Evolutionary conservation across 2,113 vertebrate species (phyloP).

Genomic region (Macroglossus sobrinus): DNA sequence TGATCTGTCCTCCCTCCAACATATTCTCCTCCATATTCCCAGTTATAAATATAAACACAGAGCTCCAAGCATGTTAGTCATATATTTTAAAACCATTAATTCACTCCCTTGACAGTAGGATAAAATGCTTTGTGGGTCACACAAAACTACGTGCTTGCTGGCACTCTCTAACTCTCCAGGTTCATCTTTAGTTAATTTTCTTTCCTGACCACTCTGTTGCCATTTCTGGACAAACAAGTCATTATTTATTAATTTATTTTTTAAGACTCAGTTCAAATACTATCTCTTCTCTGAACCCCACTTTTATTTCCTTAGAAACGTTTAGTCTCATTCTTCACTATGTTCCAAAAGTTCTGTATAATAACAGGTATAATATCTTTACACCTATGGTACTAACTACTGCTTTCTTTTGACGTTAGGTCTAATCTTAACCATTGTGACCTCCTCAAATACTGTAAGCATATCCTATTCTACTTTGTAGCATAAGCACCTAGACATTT

Average conservation of each 20-base stretch:
- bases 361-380: not conserved
- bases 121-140: not conserved
- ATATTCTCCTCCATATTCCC: not conserved
- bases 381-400: not conserved
- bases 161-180: not conserved
- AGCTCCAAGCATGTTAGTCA: not conserved
- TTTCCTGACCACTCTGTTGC: not conserved
- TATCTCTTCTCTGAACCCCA: not conserved
- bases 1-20: not conserved
- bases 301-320: not conserved
- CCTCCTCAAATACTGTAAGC: not conserved
- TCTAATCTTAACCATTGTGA: not conserved
- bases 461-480: not conserved
- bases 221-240: not conserved
- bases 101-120: not conserved
- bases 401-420: not conserved
- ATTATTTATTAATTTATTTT: not conserved
- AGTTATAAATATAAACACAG: not conserved
- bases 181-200: not conserved
- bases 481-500: not conserved
- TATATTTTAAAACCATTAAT: not conserved
- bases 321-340: not conserved
- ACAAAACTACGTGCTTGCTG: not conserved
- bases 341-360: not conserved
- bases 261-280: not conserved